These are phyloP conservation scores for Cassiopea andromeda DNA, from an alignment of 30 jellyfish, hydroid and myxozoan species.

Conservation along the genomic window DNA sequence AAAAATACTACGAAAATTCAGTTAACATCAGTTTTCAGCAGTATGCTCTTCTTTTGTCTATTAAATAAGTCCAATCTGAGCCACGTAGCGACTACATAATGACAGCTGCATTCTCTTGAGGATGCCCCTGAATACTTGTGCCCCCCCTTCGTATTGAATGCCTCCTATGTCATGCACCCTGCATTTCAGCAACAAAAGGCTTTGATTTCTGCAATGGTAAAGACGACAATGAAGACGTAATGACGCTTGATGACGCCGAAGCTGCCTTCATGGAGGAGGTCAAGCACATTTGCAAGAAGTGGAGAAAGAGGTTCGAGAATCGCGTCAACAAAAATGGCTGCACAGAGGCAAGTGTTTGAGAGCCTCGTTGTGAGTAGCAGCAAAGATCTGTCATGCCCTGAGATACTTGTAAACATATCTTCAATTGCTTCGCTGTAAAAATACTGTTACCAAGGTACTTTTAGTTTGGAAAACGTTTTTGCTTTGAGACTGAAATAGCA, in stretches of 20 bases:
- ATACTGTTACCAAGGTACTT: too few relatives aligned
- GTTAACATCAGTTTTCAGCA: too few relatives aligned
- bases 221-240: slow-evolving; percentile 21
- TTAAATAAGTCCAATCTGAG: too few relatives aligned
- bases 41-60: too few relatives aligned
- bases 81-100: too few relatives aligned
- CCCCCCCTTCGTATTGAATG: neutral
- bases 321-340: slow-evolving; percentile 13
- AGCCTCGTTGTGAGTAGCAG: neutral
- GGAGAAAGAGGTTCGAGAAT: slow-evolving; percentile 58
- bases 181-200: slow-evolving; percentile 45
- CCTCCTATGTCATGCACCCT: neutral
- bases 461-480: too few relatives aligned
- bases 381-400: neutral
- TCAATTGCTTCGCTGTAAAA: too few relatives aligned
- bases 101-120: too few relatives aligned
- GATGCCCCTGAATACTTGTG: too few relatives aligned
- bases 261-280: slow-evolving; percentile 68
- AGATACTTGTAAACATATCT: neutral
- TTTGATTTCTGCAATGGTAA: slow-evolving; percentile 67
- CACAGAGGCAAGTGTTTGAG: slow-evolving; percentile 63
- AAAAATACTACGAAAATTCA: too few relatives aligned
- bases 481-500: too few relatives aligned
- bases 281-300: slow-evolving; percentile 49
- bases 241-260: slow-evolving; percentile 59